Evolutionary conservation across 2,113 vertebrate species (phyloP).

Genomic region (Pelmatolapia mariae): DNA sequence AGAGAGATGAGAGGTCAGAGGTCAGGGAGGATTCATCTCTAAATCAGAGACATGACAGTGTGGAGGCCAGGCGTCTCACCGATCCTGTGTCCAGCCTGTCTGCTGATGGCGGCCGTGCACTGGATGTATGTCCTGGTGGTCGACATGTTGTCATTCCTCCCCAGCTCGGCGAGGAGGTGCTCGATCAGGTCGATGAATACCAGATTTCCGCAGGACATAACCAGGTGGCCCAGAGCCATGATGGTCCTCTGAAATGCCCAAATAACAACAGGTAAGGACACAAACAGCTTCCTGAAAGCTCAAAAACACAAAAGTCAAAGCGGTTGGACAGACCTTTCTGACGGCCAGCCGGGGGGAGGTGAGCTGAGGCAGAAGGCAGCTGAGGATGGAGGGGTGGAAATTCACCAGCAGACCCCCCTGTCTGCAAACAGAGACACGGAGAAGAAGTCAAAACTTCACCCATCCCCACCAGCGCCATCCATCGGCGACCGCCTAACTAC

Average conservation of each 20-base stretch:
- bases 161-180: constrained; percentile 93
- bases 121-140: constrained; percentile 99
- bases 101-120: constrained; percentile 97
- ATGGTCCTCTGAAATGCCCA: constrained; percentile 82
- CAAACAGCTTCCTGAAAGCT: not conserved
- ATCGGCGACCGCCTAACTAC: not conserved
- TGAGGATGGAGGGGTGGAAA: constrained; percentile 98
- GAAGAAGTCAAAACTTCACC: not conserved
- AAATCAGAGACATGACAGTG: not conserved
- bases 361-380: constrained; percentile 96
- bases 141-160: constrained; percentile 98
- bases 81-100: constrained; percentile 96
- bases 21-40: not conserved
- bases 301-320: not conserved
- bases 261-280: not conserved
- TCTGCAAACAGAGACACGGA: constrained; percentile 61
- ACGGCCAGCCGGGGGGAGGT: constrained; percentile 97
- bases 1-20: not conserved
- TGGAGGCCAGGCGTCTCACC: constrained; percentile 72
- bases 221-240: constrained; percentile 97
- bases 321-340: constrained; percentile 73
- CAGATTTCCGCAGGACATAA: constrained; percentile 98
- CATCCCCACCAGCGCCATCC: not conserved
- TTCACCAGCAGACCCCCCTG: constrained; percentile 98
- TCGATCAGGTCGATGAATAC: constrained; percentile 98